Base-by-base conservation (phyloP, 2,888 invertebrate species). In the Acanthosepion lycidas region DNA sequence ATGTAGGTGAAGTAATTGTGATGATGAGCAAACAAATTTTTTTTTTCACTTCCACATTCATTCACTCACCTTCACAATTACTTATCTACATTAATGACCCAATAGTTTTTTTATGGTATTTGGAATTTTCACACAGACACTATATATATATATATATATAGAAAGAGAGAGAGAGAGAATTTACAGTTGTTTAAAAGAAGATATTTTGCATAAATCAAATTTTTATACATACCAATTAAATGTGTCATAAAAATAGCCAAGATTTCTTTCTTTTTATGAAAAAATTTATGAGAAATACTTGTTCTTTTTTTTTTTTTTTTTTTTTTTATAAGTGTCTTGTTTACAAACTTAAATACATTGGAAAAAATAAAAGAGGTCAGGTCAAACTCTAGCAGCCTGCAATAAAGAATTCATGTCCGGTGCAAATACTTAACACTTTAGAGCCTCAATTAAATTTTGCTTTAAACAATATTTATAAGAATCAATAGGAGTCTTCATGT, bases 301-400 rank as follows among this genome's bases (percentile, higher is more conserved):
- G 92, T 20, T 92, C n/a, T 92, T 92, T 20, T 26, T 92, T 33
- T 33, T 33, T 33, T 92, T 33, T 33, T 33, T 33, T 33, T 33
- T 33, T 28, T 23, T 48, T 28, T n/a, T n/a, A 12, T 92, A 42
- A 92, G 42, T 92, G 49, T 92, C 23, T 48, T 42, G 42, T 48
- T 92, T 92, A 49, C 42, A 92, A 92, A 92, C 42, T 92, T 49
- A 92, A 49, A 92, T 48, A 92, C 6, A 92, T 92, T n/a, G 8
- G 64, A 28, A 8, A 28, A 64, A 42, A 42, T 42, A 42, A 51
- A 64, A 64, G 23, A 64, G 64, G 64, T 64, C 28, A 64, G 64
- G 64, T 64, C 64, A 64, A 8, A 26, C 64, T 23, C 20, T 28
- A 64, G 26, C 51, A 51, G 51, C 51, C 51, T 51, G 51, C 51